Percentiles rank a stretch among this genome's conserved stretches.
Evolutionary conservation across 2,797 vertebrate genomes (phyloP).

Genomic region (Pteropus rufus): DNA sequence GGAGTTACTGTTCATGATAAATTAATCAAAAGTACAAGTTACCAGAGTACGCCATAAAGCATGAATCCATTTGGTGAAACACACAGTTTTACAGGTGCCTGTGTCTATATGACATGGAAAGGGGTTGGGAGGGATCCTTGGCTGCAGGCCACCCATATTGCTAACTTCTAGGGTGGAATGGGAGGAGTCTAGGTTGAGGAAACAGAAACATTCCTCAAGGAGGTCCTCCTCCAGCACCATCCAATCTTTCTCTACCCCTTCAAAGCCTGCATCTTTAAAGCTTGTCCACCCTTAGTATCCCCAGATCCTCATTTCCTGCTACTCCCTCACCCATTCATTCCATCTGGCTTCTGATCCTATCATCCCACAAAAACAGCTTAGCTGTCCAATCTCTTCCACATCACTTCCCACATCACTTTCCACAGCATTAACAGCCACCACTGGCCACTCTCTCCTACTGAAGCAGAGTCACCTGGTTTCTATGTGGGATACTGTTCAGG

Average conservation of each 20-base stretch:
- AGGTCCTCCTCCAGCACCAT: neutral
- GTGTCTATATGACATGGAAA: neutral
- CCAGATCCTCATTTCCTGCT: neutral
- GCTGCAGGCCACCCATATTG: neutral
- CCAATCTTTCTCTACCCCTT: neutral
- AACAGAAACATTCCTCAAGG: neutral
- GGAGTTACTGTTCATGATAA: neutral
- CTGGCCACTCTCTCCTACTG: neutral
- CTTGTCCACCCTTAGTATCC: neutral
- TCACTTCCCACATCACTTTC: too few species aligned
- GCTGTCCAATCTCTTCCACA: neutral
- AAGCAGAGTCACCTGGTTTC: neutral
- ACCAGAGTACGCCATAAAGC: too few species aligned
- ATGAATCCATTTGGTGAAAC: neutral
- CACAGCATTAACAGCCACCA: fast-evolving
- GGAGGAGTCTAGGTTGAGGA: neutral
- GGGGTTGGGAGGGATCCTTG: neutral
- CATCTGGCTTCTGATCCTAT: neutral
- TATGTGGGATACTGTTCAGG: neutral
- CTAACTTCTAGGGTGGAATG: neutral
- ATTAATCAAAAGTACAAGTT: neutral
- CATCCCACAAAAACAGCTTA: neutral
- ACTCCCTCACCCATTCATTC: neutral
- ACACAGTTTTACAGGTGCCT: neutral
- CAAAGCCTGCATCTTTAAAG: neutral